Evolutionary conservation across 2,113 vertebrate species (phyloP).

Genomic region (Sander lucioperca): DNA sequence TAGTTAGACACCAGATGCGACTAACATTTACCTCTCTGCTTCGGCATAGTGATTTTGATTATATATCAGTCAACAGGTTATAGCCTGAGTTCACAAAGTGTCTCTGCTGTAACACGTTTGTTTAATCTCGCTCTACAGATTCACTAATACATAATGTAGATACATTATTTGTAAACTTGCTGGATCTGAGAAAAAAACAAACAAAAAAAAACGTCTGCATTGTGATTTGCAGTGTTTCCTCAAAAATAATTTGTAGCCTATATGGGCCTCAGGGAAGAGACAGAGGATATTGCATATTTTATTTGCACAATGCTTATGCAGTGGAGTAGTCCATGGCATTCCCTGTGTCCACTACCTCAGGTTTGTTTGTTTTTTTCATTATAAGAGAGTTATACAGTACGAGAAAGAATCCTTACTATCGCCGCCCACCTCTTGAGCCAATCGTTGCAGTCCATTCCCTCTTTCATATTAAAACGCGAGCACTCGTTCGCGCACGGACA

Average conservation of each 20-base stretch:
- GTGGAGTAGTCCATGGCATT: too few relatives aligned
- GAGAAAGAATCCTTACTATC: slow-evolving; percentile 14
- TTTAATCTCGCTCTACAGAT: too few relatives aligned
- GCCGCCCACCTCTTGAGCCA: slow-evolving; percentile 65
- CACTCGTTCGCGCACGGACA: not conserved
- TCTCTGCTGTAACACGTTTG: too few relatives aligned
- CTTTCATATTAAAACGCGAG: slow-evolving; percentile 50
- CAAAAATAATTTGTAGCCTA: not conserved
- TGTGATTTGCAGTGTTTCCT: not conserved
- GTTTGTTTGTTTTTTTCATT: too few relatives aligned
- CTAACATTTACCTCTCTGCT: not conserved
- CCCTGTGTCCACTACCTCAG: not conserved
- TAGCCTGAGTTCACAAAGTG: too few relatives aligned
- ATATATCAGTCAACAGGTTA: slow-evolving; percentile 2
- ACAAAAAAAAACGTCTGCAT: too few relatives aligned
- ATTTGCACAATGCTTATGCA: not conserved
- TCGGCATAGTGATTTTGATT: not conserved
- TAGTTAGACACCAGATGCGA: not conserved
- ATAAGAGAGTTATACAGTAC: too few relatives aligned
- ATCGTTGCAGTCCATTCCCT: slow-evolving; percentile 50
- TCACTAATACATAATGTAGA: too few relatives aligned
- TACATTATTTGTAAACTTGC: not conserved
- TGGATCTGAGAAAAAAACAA: not conserved
- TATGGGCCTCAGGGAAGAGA: too few relatives aligned
- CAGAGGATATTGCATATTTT: not conserved